Evolutionary conservation across 2,797 vertebrate genomes (phyloP).

Genomic region (Clarias platycephalus): DNA sequence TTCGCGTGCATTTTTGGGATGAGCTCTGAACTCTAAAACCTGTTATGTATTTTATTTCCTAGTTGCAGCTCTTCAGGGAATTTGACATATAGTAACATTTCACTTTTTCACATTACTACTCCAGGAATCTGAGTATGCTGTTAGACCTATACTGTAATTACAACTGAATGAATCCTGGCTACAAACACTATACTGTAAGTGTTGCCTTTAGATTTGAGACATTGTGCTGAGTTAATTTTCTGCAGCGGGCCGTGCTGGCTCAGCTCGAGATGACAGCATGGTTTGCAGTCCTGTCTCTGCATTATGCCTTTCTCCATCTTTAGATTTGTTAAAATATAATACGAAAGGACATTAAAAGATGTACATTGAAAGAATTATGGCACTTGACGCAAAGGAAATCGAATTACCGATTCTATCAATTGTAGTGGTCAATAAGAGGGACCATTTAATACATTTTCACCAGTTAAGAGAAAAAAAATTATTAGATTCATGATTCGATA

Average conservation of each 20-base stretch:
- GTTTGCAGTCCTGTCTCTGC: conserved; percentile 30
- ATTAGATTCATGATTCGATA: too few relatives aligned
- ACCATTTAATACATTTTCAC: too few relatives aligned
- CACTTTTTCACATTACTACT: not conserved
- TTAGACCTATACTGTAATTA: not conserved
- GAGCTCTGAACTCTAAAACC: not conserved
- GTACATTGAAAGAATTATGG: not conserved
- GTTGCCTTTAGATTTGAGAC: not conserved
- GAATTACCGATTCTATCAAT: not conserved
- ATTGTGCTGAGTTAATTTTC: conserved; percentile 16
- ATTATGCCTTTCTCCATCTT: not conserved
- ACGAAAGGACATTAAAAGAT: not conserved
- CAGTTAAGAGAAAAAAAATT: too few relatives aligned
- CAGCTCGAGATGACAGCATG: conserved; percentile 33
- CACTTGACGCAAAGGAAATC: not conserved
- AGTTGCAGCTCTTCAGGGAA: not conserved
- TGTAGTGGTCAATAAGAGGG: not conserved
- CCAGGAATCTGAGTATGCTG: not conserved
- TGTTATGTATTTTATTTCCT: not conserved
- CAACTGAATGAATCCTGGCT: too few relatives aligned
- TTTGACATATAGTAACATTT: not conserved
- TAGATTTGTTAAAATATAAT: not conserved
- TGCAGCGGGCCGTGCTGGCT: conserved; percentile 43
- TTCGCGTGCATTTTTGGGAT: not conserved
- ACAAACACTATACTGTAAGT: not conserved